Evolutionary conservation across 2,797 vertebrate species (phyloP).

Genomic region (Takifugu rubripes): DNA sequence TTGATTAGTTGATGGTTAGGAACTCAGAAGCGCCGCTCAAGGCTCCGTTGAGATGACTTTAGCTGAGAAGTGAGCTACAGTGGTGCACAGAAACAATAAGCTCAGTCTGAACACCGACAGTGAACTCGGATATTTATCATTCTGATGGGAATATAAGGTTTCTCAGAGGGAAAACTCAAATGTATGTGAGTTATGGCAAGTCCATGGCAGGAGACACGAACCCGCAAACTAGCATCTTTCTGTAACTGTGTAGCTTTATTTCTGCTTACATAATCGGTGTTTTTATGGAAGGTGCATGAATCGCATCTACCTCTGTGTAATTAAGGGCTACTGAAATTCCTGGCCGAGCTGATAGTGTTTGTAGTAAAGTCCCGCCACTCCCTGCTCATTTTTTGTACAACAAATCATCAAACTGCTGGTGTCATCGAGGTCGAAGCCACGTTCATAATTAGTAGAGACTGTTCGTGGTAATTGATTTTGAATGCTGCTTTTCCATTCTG

Average conservation of each 20-base stretch:
- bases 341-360: conserved; percentile 19
- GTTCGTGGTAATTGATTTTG: conserved; percentile 14
- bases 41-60: conserved; percentile 43
- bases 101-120: conserved; percentile 19
- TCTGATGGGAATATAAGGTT: conserved; percentile 35
- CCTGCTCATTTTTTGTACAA: neutral
- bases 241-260: neutral
- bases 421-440: conserved; percentile 8
- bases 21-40: conserved; percentile 34
- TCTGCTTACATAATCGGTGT: neutral
- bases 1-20: conserved; percentile 60
- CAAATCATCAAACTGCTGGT: conserved; percentile 15
- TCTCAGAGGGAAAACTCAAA: conserved; percentile 9
- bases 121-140: conserved; percentile 40
- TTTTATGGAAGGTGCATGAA: conserved; percentile 5
- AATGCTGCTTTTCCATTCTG: neutral
- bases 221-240: neutral
- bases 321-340: conserved; percentile 22
- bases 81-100: conserved; percentile 47
- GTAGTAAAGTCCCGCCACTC: neutral
- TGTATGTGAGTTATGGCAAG: neutral
- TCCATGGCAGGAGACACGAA: neutral
- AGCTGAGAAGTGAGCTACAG: conserved; percentile 37
- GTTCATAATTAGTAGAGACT: conserved; percentile 17
- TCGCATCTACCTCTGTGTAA: conserved; percentile 9